Percentiles rank a stretch among this genome's conserved stretches.
phyloP scores from a whole-genome alignment of 2,797 vertebrate genomes.

The Brachymystax lenok region DNA sequence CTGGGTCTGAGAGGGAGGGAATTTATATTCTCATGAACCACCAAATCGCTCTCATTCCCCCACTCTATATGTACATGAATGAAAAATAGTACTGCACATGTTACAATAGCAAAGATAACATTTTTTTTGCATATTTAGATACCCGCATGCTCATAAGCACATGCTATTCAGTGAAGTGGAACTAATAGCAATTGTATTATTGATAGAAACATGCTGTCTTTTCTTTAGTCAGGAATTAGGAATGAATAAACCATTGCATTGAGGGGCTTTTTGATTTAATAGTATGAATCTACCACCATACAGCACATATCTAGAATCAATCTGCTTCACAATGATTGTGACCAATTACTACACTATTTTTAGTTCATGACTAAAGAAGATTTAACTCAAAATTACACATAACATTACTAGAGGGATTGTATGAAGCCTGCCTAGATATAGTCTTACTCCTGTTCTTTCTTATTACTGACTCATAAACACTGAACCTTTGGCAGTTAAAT shows the following conservation, averaged over 20 bases:
- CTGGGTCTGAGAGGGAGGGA: not conserved
- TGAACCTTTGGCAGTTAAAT: not conserved
- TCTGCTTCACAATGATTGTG: conserved; percentile 19
- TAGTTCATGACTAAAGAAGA: conserved; percentile 15
- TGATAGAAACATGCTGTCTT: conserved; percentile 18
- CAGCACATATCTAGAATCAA: conserved; percentile 10
- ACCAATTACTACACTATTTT: conserved; percentile 19
- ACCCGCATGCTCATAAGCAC: conserved; percentile 5
- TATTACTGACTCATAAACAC: not conserved
- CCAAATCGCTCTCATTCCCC: not conserved
- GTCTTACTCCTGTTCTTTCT: not conserved
- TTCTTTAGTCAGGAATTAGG: conserved; percentile 18
- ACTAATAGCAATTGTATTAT: conserved; percentile 14
- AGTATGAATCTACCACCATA: conserved; percentile 13
- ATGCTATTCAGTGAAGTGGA: conserved; percentile 5
- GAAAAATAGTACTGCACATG: not conserved
- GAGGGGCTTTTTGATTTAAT: conserved; percentile 8
- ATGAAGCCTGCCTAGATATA: not conserved
- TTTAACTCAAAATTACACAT: conserved; percentile 1
- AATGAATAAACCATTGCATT: conserved; percentile 10
- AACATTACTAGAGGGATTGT: conserved; percentile 5
- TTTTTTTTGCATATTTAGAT: not conserved
- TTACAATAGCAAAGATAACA: not conserved
- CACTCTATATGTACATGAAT: not conserved
- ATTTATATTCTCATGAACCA: not conserved